Evolutionary conservation across 2,797 vertebrate genomes (phyloP).

Genomic region (Nasua narica): DNA sequence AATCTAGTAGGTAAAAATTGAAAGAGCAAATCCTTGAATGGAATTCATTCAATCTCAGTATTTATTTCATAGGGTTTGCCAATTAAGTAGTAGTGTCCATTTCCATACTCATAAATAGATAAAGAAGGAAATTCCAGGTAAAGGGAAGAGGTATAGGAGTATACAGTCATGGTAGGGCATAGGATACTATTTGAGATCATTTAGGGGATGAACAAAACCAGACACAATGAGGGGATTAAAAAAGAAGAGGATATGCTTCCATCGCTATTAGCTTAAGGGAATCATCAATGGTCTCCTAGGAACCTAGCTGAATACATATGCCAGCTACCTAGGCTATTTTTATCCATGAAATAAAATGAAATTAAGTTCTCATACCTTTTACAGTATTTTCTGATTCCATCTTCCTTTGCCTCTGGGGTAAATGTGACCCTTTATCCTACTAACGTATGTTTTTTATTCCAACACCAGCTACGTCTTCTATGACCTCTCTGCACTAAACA

Average conservation of each 20-base stretch:
- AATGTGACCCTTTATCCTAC: neutral
- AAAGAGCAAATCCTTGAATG: neutral
- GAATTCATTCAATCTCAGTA: neutral
- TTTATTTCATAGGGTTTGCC: neutral
- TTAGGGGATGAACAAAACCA: neutral
- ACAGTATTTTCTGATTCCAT: neutral
- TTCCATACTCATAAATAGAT: neutral
- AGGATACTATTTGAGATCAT: neutral
- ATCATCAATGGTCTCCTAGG: neutral
- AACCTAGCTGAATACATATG: neutral
- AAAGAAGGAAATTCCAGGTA: neutral
- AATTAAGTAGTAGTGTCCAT: neutral
- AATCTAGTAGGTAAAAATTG: neutral
- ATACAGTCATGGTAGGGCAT: neutral
- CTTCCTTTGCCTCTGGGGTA: constrained; percentile 27
- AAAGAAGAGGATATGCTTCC: neutral
- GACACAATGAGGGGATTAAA: neutral
- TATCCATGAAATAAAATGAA: neutral
- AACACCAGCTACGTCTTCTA: neutral
- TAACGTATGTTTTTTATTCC: constrained; percentile 26
- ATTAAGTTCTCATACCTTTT: neutral
- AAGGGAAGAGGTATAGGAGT: neutral
- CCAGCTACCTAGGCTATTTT: neutral
- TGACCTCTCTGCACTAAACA: neutral
- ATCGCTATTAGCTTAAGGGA: neutral